Conservation (phyloP, 2,797 vertebrate species). For the Pygocentrus nattereri region DNA sequence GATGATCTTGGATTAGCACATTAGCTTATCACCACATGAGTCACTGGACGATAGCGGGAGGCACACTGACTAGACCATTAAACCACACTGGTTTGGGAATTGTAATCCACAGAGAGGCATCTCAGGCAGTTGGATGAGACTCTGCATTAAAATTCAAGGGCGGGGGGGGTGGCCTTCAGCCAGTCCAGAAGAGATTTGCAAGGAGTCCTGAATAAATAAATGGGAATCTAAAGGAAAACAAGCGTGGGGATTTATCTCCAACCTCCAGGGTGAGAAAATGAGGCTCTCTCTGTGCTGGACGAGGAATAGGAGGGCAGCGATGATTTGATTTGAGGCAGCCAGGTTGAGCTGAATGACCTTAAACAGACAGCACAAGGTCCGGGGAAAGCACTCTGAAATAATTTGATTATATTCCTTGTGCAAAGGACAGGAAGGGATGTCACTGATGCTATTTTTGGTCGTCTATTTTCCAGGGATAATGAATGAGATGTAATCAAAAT, state of each 20-base stretch:
- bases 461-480: background rate
- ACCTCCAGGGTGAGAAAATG: slow-evolving; percentile 14
- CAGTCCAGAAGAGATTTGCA: slow-evolving; percentile 16
- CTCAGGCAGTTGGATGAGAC: slow-evolving; percentile 9
- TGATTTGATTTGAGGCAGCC: slow-evolving; percentile 38
- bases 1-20: background rate
- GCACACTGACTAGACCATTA: slow-evolving; percentile 9
- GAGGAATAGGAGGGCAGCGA: slow-evolving; percentile 22
- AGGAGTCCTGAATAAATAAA: slow-evolving; percentile 30
- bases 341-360: slow-evolving; percentile 30
- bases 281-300: background rate
- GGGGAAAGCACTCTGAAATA: slow-evolving; percentile 25
- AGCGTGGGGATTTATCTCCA: slow-evolving; percentile 26
- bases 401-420: slow-evolving; percentile 50
- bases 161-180: slow-evolving; percentile 11
- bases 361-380: slow-evolving; percentile 51
- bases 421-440: slow-evolving; percentile 42
- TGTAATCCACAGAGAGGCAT: slow-evolving; percentile 17
- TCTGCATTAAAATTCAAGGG: slow-evolving; percentile 34
- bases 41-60: background rate
- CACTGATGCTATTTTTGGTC: slow-evolving; percentile 56
- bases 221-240: slow-evolving; percentile 27
- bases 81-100: slow-evolving; percentile 18
- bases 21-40: background rate
- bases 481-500: slow-evolving; percentile 21